A percentile compares a stretch with the other conserved stretches of the same genome.
phyloP scores from a whole-genome alignment of 2,797 vertebrate genomes.

The Sphaeramia orbicularis region DNA sequence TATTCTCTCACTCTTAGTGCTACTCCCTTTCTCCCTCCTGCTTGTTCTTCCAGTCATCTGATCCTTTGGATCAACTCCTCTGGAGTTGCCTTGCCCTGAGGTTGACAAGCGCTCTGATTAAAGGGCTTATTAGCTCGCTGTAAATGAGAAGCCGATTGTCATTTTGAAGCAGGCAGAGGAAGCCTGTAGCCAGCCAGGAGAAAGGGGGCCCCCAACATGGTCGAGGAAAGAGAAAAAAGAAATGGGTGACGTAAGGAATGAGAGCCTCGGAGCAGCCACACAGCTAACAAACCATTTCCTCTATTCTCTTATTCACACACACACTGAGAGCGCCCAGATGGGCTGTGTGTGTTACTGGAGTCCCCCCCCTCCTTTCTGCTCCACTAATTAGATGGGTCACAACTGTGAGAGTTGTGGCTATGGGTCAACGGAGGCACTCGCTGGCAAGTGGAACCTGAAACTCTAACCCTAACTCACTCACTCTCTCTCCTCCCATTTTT shows the following conservation, averaged over 20 bases:
- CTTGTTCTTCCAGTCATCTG: conserved; percentile 66
- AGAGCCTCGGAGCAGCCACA: conserved; percentile 66
- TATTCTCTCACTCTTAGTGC: conserved; percentile 39
- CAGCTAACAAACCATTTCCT: conserved; percentile 76
- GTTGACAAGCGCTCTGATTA: conserved; percentile 81
- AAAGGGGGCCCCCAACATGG: conserved; percentile 52
- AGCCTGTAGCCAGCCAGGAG: conserved; percentile 55
- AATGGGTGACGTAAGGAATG: conserved; percentile 74
- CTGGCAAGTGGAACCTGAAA: conserved; percentile 77
- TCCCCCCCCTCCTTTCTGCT: conserved; percentile 42
- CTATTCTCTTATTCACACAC: conserved; percentile 68
- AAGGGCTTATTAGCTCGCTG: conserved; percentile 79
- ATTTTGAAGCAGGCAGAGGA: conserved; percentile 67
- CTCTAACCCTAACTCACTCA: conserved; percentile 50
- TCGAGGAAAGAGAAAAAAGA: conserved; percentile 32
- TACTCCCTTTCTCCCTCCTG: conserved; percentile 30
- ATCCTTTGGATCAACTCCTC: conserved; percentile 75
- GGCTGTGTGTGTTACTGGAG: conserved; percentile 59
- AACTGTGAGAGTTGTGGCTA: conserved; percentile 75
- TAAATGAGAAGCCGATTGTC: conserved; percentile 76
- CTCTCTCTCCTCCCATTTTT: conserved; percentile 52
- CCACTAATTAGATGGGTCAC: conserved; percentile 78
- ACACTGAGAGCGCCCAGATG: conserved; percentile 60
- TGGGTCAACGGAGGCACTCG: conserved; percentile 72
- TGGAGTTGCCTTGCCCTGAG: conserved; percentile 62